Conservation (phyloP, 2,797 vertebrate genomes). For the Trachops cirrhosus region DNA sequence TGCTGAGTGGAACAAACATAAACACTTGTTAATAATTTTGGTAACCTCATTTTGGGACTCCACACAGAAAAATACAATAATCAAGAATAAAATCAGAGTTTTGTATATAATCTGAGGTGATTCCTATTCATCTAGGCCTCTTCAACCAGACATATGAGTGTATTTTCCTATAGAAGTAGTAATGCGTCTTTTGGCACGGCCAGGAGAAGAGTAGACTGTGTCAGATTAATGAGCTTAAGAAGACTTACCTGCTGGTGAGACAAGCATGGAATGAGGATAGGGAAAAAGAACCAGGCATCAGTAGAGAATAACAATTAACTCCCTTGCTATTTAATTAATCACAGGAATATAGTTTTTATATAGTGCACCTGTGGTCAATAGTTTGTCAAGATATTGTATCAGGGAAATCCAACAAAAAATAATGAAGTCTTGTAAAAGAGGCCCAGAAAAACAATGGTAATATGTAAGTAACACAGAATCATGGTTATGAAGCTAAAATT, state of each 20-base stretch:
- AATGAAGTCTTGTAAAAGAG: background rate
- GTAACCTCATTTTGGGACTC: background rate
- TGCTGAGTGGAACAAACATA: background rate
- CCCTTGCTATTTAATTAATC: background rate
- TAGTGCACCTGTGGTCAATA: background rate
- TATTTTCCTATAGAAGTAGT: background rate
- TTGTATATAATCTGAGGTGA: slow-evolving; percentile 4
- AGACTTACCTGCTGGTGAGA: background rate
- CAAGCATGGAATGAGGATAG: background rate
- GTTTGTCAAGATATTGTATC: background rate
- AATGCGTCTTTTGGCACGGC: background rate
- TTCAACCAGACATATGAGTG: background rate
- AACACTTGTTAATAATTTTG: background rate
- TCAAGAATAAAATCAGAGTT: background rate
- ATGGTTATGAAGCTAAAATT: background rate
- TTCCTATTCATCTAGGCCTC: background rate
- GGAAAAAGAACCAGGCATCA: background rate
- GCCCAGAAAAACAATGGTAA: background rate
- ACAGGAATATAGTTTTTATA: background rate
- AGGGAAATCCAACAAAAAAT: background rate
- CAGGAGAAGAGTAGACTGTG: background rate
- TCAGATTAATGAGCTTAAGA: background rate
- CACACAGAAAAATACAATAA: background rate
- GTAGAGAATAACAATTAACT: background rate
- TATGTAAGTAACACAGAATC: background rate